Base-by-base conservation (phyloP, 2,797 vertebrate genomes). In the Hozukius guyotensis region DNA sequence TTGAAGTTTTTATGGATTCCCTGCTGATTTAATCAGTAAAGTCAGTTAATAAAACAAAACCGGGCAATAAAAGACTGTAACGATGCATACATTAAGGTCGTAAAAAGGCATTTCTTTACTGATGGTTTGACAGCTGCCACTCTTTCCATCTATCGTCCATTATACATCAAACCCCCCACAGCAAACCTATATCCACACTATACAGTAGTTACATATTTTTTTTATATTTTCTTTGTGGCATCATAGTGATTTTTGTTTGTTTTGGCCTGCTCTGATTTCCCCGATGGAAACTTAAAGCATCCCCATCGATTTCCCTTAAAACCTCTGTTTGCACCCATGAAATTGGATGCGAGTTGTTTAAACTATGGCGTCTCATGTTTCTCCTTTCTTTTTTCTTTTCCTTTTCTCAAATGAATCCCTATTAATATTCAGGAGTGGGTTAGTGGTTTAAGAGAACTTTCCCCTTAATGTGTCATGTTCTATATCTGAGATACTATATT, bases 221-320 rank as follows among this genome's bases (percentile, higher is more conserved):
- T 60, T 53, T 56, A 36, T 12, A 31, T 70, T 24, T 65, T 20
- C 25, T 18, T 6, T 25, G 6, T 78, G 16, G 27, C 62, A 4
- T 34, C 1, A 2, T 2, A 56, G 29, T 59, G 29, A 36, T 65
- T 72, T 36, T 55, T 80, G 18, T 71, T 78, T 75, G 25, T 55
- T 73, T 32, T 64, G 18, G 8, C 29, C 25, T 36, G 32, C 59
- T 76, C 57, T 69, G 55, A 71, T 83, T 84, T 87, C 74, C 83
- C 68, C n/a, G 9, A 64, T 57, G 75, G 74, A 56, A 80, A 63
- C 55, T 49, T 72, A 68, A 79, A 78, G 38, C 42, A 31, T 64
- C 55, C 53, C n/a, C 42, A 87, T 77, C 1, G 61, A 84, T 89
- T 82, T 63, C 62, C 22, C 49, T 69, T 56, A 55, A 87, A 77